Evolutionary conservation across 2,797 vertebrate species (phyloP).

Genomic region (Loris lydekkerianus): DNA sequence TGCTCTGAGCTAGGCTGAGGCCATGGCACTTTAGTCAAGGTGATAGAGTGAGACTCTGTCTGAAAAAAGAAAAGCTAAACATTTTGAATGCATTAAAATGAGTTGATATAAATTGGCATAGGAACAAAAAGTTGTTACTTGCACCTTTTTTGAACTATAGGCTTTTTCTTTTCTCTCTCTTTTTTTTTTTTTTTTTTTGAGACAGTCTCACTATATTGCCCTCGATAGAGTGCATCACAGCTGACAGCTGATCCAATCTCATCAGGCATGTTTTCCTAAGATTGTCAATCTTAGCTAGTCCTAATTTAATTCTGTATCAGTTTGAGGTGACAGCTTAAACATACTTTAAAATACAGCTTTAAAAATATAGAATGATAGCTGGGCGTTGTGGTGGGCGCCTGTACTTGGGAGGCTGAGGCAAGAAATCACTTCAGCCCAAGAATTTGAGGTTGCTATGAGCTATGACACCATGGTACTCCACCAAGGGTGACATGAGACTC

Average conservation of each 20-base stretch:
- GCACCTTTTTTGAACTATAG: neutral
- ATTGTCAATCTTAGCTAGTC: neutral
- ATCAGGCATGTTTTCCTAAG: neutral
- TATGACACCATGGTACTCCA: too few species aligned
- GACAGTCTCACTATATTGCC: too few species aligned
- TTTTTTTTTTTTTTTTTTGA: too few species aligned
- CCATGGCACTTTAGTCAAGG: too few species aligned
- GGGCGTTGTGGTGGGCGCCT: too few species aligned
- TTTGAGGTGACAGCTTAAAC: neutral
- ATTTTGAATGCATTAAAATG: slow-evolving; percentile 35
- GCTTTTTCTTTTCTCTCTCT: neutral
- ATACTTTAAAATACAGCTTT: neutral
- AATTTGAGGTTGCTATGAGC: too few species aligned
- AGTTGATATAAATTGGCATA: slow-evolving; percentile 2
- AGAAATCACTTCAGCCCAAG: too few species aligned
- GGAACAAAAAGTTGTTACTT: slow-evolving; percentile 38
- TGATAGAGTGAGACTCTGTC: too few species aligned
- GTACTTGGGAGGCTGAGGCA: too few species aligned
- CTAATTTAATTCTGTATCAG: slow-evolving; percentile 24
- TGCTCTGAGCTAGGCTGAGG: too few species aligned
- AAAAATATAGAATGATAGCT: slow-evolving; percentile 12
- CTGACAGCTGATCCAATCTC: neutral
- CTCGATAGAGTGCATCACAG: too few species aligned
- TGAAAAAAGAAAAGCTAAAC: neutral
- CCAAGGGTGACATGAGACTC: too few species aligned